Percentiles rank a stretch among this genome's conserved stretches.
Evolutionary conservation across 2,113 vertebrate genomes (phyloP).

Genomic region (Pavo muticus): DNA sequence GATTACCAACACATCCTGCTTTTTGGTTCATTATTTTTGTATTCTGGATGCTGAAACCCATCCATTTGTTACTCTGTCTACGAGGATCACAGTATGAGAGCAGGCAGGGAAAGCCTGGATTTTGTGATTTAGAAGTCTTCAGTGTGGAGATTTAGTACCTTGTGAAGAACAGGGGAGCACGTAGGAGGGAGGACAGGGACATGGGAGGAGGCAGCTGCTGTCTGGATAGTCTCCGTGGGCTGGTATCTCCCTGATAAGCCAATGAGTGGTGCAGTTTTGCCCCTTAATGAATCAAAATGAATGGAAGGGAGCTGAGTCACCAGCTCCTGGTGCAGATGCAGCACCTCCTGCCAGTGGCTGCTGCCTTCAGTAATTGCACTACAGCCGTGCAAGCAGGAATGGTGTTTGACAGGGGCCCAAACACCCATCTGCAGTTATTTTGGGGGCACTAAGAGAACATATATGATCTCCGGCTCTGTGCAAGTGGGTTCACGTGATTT

Average conservation of each 20-base stretch:
- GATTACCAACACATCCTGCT: not conserved
- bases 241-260: not conserved
- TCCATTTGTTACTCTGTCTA: rapidly evolving
- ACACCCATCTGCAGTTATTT: slow-evolving; percentile 47
- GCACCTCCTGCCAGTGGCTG: rapidly evolving
- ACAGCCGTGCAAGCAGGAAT: rapidly evolving
- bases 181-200: rapidly evolving
- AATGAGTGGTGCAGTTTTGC: rapidly evolving
- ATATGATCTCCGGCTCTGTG: rapidly evolving
- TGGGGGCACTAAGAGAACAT: not conserved
- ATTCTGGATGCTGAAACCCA: not conserved
- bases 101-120: rapidly evolving
- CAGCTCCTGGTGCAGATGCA: rapidly evolving
- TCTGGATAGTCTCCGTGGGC: rapidly evolving
- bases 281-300: not conserved
- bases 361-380: not conserved
- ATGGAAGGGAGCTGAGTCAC: rapidly evolving
- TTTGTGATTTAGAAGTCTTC: rapidly evolving
- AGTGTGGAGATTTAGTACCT: not conserved
- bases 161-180: not conserved
- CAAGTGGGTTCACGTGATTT: rapidly evolving
- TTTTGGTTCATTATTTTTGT: too few species aligned
- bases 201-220: rapidly evolving
- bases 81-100: rapidly evolving
- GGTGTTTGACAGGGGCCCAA: not conserved